Evolutionary conservation across 2,888 invertebrate genomes (phyloP).

Genomic region (Nudaria mundana): DNA sequence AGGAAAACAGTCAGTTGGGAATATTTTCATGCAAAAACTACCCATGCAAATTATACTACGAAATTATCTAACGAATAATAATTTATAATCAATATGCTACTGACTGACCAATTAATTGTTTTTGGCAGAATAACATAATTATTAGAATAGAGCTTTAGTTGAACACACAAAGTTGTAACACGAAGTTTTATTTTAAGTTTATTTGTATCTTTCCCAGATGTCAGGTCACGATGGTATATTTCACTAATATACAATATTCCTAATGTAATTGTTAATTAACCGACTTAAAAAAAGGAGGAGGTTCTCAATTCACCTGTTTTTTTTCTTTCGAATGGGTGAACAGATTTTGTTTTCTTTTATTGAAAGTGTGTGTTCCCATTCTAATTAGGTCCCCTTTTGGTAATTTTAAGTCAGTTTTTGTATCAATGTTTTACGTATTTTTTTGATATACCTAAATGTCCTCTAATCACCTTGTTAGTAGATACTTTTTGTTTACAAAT

Average conservation of each 20-base stretch:
- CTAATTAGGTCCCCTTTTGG: too few species aligned
- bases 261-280: slow-evolving; percentile 11
- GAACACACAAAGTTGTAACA: slow-evolving; percentile 24
- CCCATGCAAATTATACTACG: slow-evolving; percentile 58
- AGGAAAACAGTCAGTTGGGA: slow-evolving; percentile 32
- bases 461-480: slow-evolving; percentile 8
- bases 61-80: slow-evolving; percentile 43
- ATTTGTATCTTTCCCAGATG: slow-evolving; percentile 11
- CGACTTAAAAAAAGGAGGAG: too few species aligned
- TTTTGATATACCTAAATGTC: slow-evolving; percentile 1
- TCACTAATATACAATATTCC: slow-evolving; percentile 12
- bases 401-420: too few species aligned
- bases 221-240: not conserved
- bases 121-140: slow-evolving; percentile 42
- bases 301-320: too few species aligned
- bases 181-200: slow-evolving; percentile 8
- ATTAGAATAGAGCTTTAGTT: slow-evolving; percentile 24
- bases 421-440: too few species aligned
- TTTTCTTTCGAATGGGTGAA: too few species aligned
- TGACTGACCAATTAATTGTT: slow-evolving; percentile 27
- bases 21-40: slow-evolving; percentile 56
- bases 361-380: too few species aligned
- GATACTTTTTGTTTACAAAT: not conserved
- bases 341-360: too few species aligned
- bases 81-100: slow-evolving; percentile 54